Base-by-base conservation (phyloP, 2,888 invertebrate species). In the Platycnemis pennipes region DNA sequence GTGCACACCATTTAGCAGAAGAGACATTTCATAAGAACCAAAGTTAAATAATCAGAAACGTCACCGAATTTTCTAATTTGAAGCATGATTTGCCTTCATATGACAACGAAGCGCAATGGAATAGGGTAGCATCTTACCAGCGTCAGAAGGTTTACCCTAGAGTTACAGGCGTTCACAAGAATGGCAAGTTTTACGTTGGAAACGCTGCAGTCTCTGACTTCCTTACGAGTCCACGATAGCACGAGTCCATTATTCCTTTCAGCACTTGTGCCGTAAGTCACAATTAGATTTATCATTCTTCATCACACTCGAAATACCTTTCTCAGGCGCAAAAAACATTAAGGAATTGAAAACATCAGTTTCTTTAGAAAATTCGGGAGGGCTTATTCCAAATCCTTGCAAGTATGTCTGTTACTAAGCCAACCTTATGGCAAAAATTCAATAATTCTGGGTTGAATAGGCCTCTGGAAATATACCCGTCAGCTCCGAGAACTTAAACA, bases 401-500 rank as follows among this genome's bases (percentile, higher is more conserved):
- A 77, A 37, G 31, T 31, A 77, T 77, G 8, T 26, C 37, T 31
- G 13, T 77, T 77, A 77, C 31, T 77, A 77, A 31, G n/a, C 16
- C 69, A 77, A 77, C 31, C 37, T 77, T 77, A 63, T 63, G 7
- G n/a, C 69, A 37, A 77, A 77, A 77, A 37, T 77, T 77, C 37
- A 77, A 77, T 37, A 31, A 77, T 77, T 37, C 69, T n/a, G 31
- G 69, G n/a, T 22, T 77, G 69, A 77, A 37, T 31, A 31, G 69
- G 69, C 69, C 69, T n/a, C 69, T 77, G 69, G 69, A 77, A 77
- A 77, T 77, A 77, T 77, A 77, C 31, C 69, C 31, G 31, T 77
- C 69, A n/a, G 69, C 69, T 77, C 69, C 31, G 37, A n/a, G 69
- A 77, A 37, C 7, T 77, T 37, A 8, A 77, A 16, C 31, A 77